phyloP scores from a whole-genome alignment of 2,113 vertebrate genomes.

The Neodon shergylaensis region DNA sequence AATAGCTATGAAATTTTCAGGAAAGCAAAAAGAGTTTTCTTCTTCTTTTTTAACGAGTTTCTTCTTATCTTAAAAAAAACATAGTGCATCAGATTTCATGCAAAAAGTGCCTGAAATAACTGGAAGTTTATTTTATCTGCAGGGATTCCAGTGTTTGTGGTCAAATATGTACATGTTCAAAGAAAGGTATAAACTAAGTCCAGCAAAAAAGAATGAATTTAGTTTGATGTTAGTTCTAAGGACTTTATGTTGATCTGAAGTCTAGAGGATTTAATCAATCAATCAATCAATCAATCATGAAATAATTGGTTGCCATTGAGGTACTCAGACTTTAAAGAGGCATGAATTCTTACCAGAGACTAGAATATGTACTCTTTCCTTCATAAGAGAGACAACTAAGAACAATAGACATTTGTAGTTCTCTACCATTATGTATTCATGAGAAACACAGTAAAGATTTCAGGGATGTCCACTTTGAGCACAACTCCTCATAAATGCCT shows the following conservation, averaged over 20 bases:
- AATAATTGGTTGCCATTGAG: neutral
- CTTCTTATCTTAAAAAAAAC: conserved; percentile 8
- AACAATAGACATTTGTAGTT: neutral
- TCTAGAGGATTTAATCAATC: neutral
- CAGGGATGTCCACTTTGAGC: neutral
- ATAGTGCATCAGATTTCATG: neutral
- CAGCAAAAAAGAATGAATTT: neutral
- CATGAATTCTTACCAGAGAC: neutral
- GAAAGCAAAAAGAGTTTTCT: neutral
- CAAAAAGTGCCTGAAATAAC: conserved; percentile 5
- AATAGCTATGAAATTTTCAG: conserved; percentile 22
- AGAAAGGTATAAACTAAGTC: neutral
- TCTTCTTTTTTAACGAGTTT: conserved; percentile 8
- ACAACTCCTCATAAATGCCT: neutral
- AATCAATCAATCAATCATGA: neutral
- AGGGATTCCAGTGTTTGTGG: neutral
- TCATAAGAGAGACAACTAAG: neutral
- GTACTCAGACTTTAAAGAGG: neutral
- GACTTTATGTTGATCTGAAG: neutral
- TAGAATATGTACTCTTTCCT: neutral
- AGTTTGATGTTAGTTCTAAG: neutral
- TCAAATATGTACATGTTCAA: neutral
- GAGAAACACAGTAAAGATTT: neutral
- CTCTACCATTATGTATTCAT: neutral
- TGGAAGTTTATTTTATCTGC: conserved; percentile 33